A percentile compares a stretch with the other conserved stretches of the same genome.
Conservation (phyloP, 2,888 invertebrate species). For the Bellardia bayeri region DNA sequence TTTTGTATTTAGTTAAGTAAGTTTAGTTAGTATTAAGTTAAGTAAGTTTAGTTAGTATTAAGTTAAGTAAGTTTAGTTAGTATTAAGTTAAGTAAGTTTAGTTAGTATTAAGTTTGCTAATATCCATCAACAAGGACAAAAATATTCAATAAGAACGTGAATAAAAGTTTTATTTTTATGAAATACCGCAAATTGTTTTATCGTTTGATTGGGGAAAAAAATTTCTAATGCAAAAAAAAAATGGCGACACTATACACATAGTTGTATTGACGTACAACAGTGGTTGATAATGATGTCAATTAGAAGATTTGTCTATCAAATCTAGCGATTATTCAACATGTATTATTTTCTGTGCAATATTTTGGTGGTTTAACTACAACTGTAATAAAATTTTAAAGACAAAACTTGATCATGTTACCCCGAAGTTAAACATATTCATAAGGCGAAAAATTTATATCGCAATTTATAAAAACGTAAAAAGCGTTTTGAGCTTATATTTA, state of each 20-base stretch:
- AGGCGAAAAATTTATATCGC: too few relatives aligned
- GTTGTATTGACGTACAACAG: conserved; percentile 1
- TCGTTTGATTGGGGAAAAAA: conserved; percentile 44
- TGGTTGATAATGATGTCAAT: not conserved
- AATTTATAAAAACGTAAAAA: too few relatives aligned
- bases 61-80: conserved; percentile 50
- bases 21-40: too few relatives aligned
- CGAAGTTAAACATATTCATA: too few relatives aligned
- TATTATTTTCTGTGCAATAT: too few relatives aligned
- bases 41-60: too few relatives aligned
- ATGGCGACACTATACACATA: conserved; percentile 53
- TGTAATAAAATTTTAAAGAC: too few relatives aligned
- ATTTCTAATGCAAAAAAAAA: conserved; percentile 57
- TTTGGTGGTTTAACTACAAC: too few relatives aligned
- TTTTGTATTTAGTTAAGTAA: conserved; percentile 36
- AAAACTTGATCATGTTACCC: too few relatives aligned
- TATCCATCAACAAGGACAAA: conserved; percentile 35
- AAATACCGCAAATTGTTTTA: conserved; percentile 35
- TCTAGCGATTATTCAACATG: not conserved
- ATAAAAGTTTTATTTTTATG: conserved; percentile 57
- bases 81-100: too few relatives aligned
- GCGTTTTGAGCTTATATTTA: too few relatives aligned
- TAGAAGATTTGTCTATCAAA: not conserved
- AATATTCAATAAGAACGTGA: conserved; percentile 54
- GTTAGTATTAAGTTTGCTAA: conserved; percentile 56